Conservation (phyloP, 2,113 vertebrate genomes). For the Chascanopsetta lugubris region DNA sequence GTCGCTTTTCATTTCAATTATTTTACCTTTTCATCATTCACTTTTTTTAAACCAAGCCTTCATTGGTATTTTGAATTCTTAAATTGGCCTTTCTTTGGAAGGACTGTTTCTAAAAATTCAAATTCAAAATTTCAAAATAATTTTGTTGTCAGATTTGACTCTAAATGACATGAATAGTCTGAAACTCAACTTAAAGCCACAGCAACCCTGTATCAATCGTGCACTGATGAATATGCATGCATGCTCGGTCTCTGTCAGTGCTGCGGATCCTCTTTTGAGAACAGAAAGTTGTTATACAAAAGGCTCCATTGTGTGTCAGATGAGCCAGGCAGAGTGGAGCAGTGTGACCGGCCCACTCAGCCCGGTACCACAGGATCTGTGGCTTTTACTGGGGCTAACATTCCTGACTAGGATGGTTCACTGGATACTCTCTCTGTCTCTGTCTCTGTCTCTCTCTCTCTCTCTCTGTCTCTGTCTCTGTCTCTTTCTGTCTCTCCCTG, state of each 20-base stretch:
- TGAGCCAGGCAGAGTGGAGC: conserved; percentile 28
- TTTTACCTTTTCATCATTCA: too few species aligned
- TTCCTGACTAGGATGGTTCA: conserved; percentile 41
- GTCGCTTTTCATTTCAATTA: too few species aligned
- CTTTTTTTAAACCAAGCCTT: too few species aligned
- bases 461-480: neutral
- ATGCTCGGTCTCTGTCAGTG: neutral
- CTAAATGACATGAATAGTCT: too few species aligned
- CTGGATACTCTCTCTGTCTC: neutral
- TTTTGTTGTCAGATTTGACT: too few species aligned
- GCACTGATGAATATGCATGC: too few species aligned
- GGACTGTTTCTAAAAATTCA: too few species aligned
- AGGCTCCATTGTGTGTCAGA: conserved; percentile 55
- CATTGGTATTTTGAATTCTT: too few species aligned
- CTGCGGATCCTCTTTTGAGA: conserved; percentile 17
- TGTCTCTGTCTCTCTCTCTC: neutral
- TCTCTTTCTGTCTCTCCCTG: too few species aligned
- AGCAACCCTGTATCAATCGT: too few species aligned
- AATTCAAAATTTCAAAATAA: neutral
- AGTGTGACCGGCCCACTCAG: conserved; percentile 9
- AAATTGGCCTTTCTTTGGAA: too few species aligned
- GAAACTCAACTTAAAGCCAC: too few species aligned
- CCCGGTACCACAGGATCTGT: conserved; percentile 25
- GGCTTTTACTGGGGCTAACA: conserved; percentile 14
- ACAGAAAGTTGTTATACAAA: conserved; percentile 45